Conservation (phyloP, 2,113 vertebrate species). For the Istiophorus platypterus region DNA sequence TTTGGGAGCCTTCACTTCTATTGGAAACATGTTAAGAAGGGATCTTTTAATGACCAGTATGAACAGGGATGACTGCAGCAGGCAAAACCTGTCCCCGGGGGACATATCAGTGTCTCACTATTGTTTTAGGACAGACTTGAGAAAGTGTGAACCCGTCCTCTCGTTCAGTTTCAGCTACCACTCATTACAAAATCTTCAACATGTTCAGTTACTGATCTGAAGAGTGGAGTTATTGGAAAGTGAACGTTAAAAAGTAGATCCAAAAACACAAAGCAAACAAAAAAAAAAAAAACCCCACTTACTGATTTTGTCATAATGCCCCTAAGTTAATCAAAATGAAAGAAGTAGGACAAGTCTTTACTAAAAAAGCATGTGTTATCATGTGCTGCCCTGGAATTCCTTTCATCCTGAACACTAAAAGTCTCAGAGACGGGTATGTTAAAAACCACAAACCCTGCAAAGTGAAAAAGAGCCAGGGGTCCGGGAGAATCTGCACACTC, state of each 20-base stretch:
- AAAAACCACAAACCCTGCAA: neutral
- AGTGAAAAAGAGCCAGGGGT: no score
- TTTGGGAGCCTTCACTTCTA: no score
- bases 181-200: neutral
- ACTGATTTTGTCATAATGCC: neutral
- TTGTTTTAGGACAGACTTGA: neutral
- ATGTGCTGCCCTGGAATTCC: no score
- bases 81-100: neutral
- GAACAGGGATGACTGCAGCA: no score
- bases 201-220: neutral
- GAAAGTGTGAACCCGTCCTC: neutral
- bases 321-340: neutral
- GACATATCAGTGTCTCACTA: neutral
- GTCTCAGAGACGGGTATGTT: no score
- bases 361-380: no score
- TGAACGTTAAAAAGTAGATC: no score
- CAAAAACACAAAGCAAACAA: neutral
- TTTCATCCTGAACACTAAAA: neutral
- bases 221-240: neutral
- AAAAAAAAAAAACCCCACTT: neutral
- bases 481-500: neutral
- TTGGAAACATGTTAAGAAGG: no score
- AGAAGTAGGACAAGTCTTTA: neutral
- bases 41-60: no score
- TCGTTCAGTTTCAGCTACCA: neutral